A percentile compares a stretch with the other conserved stretches of the same genome.
These are phyloP conservation scores for Stercorarius parasiticus DNA, from an alignment of 2,113 vertebrate genomes.

Conservation along the genomic window DNA sequence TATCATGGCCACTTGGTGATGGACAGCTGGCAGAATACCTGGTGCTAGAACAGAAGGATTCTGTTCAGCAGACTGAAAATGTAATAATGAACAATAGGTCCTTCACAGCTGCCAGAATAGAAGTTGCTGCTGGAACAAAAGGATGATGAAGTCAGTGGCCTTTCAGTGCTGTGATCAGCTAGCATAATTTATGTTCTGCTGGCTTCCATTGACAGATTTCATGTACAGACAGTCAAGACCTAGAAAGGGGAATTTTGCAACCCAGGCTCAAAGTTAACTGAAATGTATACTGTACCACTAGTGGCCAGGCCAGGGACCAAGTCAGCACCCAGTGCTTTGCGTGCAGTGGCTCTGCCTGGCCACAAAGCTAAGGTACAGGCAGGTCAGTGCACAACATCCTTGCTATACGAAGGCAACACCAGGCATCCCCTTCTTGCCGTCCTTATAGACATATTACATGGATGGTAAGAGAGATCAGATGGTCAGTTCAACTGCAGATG, in stretches of 20 bases:
- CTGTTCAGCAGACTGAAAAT: neutral
- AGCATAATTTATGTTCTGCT: neutral
- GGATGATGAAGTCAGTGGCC: neutral
- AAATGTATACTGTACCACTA: neutral
- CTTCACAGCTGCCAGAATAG: neutral
- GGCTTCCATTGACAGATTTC: neutral
- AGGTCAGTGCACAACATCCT: neutral
- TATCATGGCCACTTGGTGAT: neutral
- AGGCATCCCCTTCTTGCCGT: neutral
- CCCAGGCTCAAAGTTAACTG: neutral
- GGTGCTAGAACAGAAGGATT: neutral
- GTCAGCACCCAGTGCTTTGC: neutral
- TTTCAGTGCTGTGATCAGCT: neutral
- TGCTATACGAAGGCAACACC: neutral
- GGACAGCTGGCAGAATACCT: neutral
- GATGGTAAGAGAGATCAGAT: neutral
- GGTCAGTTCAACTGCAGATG: neutral
- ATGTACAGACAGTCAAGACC: neutral
- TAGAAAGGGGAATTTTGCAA: neutral
- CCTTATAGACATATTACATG: fast-evolving
- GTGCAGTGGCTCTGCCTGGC: neutral
- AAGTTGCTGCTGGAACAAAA: neutral
- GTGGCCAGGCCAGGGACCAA: neutral
- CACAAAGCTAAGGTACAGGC: neutral
- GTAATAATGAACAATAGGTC: neutral